Percentiles rank a stretch among this genome's conserved stretches.
phyloP scores from a whole-genome alignment of 1,140 invertebrate species.

The Saxidomus purpurata region DNA sequence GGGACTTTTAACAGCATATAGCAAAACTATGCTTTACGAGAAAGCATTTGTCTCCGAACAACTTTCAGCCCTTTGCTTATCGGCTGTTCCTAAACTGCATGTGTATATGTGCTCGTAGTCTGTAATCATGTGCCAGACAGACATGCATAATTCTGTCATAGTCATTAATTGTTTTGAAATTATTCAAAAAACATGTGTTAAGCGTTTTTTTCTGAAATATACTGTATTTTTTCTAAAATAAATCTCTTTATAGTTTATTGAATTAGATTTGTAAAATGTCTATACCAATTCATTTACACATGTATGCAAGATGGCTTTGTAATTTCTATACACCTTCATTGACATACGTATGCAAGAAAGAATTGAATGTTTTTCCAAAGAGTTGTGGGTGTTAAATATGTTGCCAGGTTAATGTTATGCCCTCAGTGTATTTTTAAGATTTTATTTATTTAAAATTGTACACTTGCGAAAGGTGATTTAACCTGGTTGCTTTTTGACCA shows the following conservation, averaged over 20 bases:
- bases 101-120: no score
- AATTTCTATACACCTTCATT: background rate
- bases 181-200: no score
- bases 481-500: background rate
- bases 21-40: no score
- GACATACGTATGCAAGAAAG: background rate
- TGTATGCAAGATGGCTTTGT: no score
- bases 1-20: no score
- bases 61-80: no score
- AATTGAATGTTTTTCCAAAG: background rate
- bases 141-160: background rate
- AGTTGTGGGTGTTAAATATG: background rate
- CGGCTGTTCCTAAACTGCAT: no score
- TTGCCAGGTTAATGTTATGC: conserved; percentile 1
- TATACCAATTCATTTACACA: background rate
- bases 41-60: no score
- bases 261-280: background rate
- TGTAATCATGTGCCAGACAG: no score
- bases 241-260: no score
- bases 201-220: no score
- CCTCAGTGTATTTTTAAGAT: conserved; percentile 5
- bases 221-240: no score
- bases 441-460: conserved; percentile 7
- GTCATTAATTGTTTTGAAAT: background rate
- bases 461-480: conserved; percentile 4